Evolutionary conservation across 2,888 invertebrate genomes (phyloP).

Genomic region (Mallateleia sp.): DNA sequence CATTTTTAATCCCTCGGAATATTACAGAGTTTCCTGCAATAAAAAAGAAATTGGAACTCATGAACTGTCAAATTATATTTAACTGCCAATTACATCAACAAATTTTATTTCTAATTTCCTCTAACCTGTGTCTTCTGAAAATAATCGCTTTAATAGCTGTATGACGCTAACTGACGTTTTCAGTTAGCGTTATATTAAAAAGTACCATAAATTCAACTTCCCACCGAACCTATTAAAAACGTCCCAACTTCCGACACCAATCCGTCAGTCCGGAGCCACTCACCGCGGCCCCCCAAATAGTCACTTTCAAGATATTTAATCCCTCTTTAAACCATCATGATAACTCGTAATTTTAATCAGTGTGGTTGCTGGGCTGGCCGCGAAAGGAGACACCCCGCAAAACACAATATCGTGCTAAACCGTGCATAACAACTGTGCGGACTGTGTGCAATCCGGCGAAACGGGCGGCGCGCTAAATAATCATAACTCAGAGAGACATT

Average conservation of each 20-base stretch:
- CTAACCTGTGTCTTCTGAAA: no score
- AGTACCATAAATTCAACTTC: no score
- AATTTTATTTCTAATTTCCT: no score
- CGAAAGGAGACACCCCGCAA: slow-evolving; percentile 58
- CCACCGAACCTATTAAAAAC: slow-evolving; percentile 3
- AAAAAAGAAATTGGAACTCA: no score
- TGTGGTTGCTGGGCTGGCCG: slow-evolving; percentile 33
- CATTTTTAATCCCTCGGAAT: no score
- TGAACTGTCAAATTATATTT: no score
- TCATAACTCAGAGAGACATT: slow-evolving; percentile 87
- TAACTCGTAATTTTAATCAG: slow-evolving; percentile 72
- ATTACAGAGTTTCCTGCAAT: no score
- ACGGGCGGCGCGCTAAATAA: slow-evolving; percentile 82
- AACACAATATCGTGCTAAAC: slow-evolving; percentile 71
- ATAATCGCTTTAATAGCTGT: no score
- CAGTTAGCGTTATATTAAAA: no score
- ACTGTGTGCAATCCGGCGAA: slow-evolving; percentile 69
- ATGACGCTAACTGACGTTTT: no score
- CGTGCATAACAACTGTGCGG: slow-evolving; percentile 67
- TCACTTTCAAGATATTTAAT: slow-evolving; percentile 69
- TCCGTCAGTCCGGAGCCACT: slow-evolving; percentile 17
- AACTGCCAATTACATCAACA: no score
- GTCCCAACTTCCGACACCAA: slow-evolving; percentile 12
- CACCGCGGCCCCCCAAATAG: background rate
- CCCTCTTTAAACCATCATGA: slow-evolving; percentile 63